Evolutionary conservation across 2,113 vertebrate species (phyloP).

Genomic region (Sciurus niger): DNA sequence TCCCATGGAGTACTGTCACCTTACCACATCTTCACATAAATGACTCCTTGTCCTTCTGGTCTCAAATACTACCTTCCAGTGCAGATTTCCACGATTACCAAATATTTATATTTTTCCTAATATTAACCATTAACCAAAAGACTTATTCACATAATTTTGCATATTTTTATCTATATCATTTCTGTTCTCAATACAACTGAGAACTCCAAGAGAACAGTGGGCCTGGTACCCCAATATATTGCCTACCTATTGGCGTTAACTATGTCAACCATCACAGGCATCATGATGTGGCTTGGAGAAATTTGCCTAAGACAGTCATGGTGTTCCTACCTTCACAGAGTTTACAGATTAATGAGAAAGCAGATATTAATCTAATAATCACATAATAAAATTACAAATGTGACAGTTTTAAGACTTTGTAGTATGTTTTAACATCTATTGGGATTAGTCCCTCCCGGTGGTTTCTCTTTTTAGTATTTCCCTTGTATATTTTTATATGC

Average conservation of each 20-base stretch:
- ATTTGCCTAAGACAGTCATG: neutral
- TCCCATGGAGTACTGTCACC: neutral
- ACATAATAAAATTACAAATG: constrained; percentile 28
- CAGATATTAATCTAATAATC: constrained; percentile 5
- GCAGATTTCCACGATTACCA: neutral
- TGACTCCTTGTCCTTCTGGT: neutral
- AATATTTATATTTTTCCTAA: constrained; percentile 12
- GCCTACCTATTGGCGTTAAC: neutral
- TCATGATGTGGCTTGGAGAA: neutral
- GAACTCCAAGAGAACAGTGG: neutral
- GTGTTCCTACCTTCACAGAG: neutral
- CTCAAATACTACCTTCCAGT: neutral
- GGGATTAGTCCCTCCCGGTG: neutral
- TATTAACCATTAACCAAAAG: constrained; percentile 29
- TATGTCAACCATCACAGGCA: neutral
- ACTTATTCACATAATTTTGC: neutral
- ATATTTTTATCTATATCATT: neutral
- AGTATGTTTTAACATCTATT: neutral
- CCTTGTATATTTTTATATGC: neutral
- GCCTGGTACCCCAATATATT: neutral
- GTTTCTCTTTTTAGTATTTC: neutral
- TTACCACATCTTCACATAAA: neutral
- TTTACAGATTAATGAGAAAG: neutral
- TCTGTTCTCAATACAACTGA: neutral
- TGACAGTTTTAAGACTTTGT: neutral